Conservation (phyloP, 2,797 vertebrate species). For the Graptemys geographica region DNA sequence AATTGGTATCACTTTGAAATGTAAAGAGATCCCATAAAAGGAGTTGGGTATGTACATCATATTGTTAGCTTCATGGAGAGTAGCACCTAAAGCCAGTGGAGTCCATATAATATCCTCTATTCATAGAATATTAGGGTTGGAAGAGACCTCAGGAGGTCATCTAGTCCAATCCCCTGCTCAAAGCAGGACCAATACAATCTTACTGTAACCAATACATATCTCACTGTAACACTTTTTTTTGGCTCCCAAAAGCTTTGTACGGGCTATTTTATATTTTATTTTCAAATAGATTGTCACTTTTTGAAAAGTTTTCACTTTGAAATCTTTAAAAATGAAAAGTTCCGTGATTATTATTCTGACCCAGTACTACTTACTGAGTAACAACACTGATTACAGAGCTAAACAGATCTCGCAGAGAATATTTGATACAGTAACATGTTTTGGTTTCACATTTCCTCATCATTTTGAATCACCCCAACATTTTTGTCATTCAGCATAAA, state of each 20-base stretch:
- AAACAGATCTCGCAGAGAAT: not conserved
- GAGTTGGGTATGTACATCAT: not conserved
- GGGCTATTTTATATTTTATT: not conserved
- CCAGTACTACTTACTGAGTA: no score
- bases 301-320: not conserved
- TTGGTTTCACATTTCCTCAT: not conserved
- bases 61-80: not conserved
- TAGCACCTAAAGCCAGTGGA: not conserved
- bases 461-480: not conserved
- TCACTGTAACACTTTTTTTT: not conserved
- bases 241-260: not conserved
- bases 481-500: not conserved
- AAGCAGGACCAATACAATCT: not conserved
- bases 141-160: no score
- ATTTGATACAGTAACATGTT: not conserved
- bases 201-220: not conserved
- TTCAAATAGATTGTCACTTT: not conserved
- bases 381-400: not conserved
- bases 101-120: no score
- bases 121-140: not conserved
- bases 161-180: no score
- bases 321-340: not conserved
- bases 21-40: no score
- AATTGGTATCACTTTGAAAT: not conserved
- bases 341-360: not conserved